phyloP scores from a whole-genome alignment of 2,888 invertebrate species.

The Drosophila suboccidentalis region DNA sequence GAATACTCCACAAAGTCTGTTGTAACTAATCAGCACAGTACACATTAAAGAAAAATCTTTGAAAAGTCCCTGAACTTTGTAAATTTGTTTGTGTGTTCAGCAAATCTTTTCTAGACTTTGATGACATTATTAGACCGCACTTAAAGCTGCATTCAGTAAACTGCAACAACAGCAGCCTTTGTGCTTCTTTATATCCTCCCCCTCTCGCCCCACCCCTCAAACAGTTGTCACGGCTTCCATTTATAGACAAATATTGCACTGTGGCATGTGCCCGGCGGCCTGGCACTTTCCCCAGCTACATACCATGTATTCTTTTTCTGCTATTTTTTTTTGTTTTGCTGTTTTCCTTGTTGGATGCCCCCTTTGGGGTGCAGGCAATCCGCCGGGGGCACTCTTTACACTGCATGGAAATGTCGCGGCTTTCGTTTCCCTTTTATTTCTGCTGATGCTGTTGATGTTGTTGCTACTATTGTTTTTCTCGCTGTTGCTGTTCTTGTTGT shows the following conservation, averaged over 20 bases:
- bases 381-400: no score
- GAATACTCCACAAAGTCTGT: no score
- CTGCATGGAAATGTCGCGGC: conserved; percentile 74
- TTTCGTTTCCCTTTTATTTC: conserved; percentile 57
- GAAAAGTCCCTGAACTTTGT: background rate
- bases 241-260: conserved; percentile 75
- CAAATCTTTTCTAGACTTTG: conserved; percentile 28
- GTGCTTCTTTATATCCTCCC: background rate
- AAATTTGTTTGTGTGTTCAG: conserved; percentile 4
- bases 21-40: background rate
- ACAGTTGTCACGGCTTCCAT: conserved; percentile 68
- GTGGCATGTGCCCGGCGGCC: conserved; percentile 66
- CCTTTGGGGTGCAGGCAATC: conserved; percentile 13
- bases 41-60: background rate
- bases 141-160: conserved; percentile 56
- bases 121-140: conserved; percentile 33
- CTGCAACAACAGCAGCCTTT: conserved; percentile 33
- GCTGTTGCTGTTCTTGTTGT: conserved; percentile 10
- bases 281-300: conserved; percentile 53
- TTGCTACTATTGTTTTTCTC: conserved; percentile 22
- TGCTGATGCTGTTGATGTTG: conserved; percentile 38
- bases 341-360: conserved; percentile 19
- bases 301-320: conserved; percentile 15
- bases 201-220: background rate
- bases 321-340: conserved; percentile 31